Conservation (phyloP, 23 tunicate species). For the Trididemnum nubilum region DNA sequence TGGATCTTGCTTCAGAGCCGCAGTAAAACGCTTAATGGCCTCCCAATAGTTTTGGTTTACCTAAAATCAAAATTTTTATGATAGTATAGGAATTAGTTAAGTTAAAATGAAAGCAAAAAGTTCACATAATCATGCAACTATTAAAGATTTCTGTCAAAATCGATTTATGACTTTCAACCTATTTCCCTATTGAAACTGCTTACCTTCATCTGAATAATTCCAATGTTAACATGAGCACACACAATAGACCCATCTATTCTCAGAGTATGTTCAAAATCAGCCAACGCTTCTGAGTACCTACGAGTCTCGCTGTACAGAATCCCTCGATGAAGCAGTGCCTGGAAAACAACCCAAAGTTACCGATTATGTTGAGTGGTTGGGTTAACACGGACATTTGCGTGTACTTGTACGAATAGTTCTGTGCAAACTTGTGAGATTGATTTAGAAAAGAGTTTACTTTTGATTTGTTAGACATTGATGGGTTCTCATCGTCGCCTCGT, state of each 20-base stretch:
- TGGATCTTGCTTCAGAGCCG: conserved; percentile 81
- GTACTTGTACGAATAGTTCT: not conserved
- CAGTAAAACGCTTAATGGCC: conserved; percentile 67
- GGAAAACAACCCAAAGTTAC: too few species aligned
- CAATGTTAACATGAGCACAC: conserved; percentile 90
- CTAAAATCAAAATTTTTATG: conserved; percentile 12
- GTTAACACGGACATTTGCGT: not conserved
- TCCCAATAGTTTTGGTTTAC: conserved; percentile 74
- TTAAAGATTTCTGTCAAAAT: too few species aligned
- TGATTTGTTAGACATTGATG: too few species aligned
- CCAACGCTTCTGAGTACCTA: conserved; percentile 77
- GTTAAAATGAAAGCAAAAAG: too few species aligned
- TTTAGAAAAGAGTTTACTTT: too few species aligned
- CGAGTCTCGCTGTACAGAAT: conserved; percentile 78
- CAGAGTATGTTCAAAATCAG: conserved; percentile 84
- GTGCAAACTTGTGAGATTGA: too few species aligned
- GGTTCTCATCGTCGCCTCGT: too few species aligned
- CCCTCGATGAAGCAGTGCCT: conserved; percentile 91
- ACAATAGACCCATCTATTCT: conserved; percentile 73
- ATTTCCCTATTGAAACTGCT: too few species aligned
- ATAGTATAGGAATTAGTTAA: too few species aligned
- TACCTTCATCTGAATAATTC: conserved; percentile 67
- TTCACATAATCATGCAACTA: too few species aligned
- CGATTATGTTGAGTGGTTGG: not conserved
- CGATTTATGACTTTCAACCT: too few species aligned